These are phyloP conservation scores for Tipula vernalis DNA, from an alignment of 2,888 invertebrate species.

Conservation along the genomic window DNA sequence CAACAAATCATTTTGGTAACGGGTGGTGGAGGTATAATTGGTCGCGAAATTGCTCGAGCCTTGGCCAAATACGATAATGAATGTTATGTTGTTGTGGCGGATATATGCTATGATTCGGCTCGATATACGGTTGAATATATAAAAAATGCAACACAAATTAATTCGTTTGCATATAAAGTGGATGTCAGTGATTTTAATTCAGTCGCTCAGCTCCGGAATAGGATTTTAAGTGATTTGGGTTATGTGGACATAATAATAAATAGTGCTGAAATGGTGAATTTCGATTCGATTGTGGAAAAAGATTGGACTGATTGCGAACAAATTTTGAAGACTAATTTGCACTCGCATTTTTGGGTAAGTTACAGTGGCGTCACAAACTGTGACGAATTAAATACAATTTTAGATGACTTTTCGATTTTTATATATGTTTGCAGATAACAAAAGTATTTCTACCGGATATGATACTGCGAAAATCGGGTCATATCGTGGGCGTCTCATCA, in stretches of 20 bases:
- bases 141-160: conserved; percentile 14
- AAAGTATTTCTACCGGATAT: conserved; percentile 12
- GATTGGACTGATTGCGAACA: conserved; percentile 33
- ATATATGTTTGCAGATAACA: conserved; percentile 6
- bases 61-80: conserved; percentile 20
- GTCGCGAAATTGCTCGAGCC: conserved; percentile 21
- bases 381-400: conserved; percentile 14
- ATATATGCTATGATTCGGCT: conserved; percentile 15
- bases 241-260: conserved; percentile 37
- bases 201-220: conserved; percentile 11
- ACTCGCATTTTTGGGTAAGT: conserved; percentile 36
- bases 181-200: conserved; percentile 15
- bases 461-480: conserved; percentile 10
- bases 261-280: conserved; percentile 36
- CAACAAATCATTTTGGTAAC: not conserved
- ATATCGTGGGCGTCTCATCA: conserved; percentile 13
- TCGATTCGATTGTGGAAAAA: conserved; percentile 30
- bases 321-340: conserved; percentile 36
- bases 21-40: conserved; percentile 24
- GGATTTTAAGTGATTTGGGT: conserved; percentile 22
- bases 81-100: conserved; percentile 17
- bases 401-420: not conserved
- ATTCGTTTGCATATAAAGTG: not conserved
- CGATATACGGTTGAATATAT: conserved; percentile 13
- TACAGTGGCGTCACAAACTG: no score